Conservation (phyloP, 2,797 vertebrate species). For the Chelidonichthys spinosus region DNA sequence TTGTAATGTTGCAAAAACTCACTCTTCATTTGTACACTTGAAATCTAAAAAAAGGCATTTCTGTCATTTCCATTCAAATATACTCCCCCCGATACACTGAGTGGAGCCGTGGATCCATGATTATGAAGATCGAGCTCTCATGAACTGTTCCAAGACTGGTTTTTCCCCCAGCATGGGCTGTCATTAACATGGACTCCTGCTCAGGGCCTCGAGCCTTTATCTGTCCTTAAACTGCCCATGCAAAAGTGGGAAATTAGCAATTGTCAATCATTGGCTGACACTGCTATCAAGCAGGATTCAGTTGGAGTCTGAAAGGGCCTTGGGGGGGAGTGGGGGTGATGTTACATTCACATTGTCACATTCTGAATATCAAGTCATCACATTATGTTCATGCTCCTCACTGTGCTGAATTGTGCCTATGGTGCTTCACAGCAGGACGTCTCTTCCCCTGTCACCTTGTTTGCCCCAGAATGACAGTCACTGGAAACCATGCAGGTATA, state of each 20-base stretch:
- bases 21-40: not conserved
- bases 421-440: conserved; percentile 50
- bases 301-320: conserved; percentile 40
- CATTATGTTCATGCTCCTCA: conserved; percentile 59
- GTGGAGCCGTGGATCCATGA: conserved; percentile 2
- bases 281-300: conserved; percentile 49
- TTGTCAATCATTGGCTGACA: conserved; percentile 74
- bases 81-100: conserved; percentile 1
- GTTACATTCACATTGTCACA: conserved; percentile 46
- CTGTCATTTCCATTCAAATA: conserved; percentile 6
- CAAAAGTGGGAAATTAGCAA: conserved; percentile 72
- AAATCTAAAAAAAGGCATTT: not conserved
- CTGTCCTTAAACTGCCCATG: conserved; percentile 58
- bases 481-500: conserved; percentile 48
- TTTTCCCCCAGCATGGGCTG: conserved; percentile 47
- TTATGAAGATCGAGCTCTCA: conserved; percentile 18
- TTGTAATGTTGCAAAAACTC: not conserved
- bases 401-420: conserved; percentile 54
- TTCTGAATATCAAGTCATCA: conserved; percentile 62
- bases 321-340: conserved; percentile 24
- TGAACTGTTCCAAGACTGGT: conserved; percentile 34
- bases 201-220: conserved; percentile 54
- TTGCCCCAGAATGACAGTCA: conserved; percentile 52
- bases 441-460: conserved; percentile 51
- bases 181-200: conserved; percentile 69